Percentiles rank a stretch among this genome's conserved stretches.
Evolutionary conservation across 1,140 invertebrate species (phyloP).

Genomic region (Trichogramma pretiosum): DNA sequence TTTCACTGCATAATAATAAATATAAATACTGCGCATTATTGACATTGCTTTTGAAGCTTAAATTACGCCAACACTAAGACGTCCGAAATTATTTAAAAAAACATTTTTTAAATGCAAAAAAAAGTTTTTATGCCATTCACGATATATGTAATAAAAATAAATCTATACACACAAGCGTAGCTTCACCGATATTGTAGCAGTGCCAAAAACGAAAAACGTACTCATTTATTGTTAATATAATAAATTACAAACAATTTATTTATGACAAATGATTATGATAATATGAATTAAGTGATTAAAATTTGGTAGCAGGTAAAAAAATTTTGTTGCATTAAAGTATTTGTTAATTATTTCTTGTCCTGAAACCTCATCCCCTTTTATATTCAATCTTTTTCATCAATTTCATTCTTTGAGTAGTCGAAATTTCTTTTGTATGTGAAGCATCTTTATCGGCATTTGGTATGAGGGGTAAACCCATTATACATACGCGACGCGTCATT

Average conservation of each 20-base stretch:
- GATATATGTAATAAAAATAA: not conserved
- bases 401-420: no score
- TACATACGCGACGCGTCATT: no score
- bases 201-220: slow-evolving; percentile 9
- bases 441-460: no score
- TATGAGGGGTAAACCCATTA: no score
- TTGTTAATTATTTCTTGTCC: no score
- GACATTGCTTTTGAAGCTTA: not conserved
- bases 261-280: slow-evolving; percentile 13
- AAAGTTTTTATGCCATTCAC: not conserved
- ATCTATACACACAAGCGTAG: not conserved
- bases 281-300: no score
- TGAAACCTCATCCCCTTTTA: no score
- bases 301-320: no score
- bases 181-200: slow-evolving; percentile 7
- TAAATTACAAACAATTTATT: slow-evolving; percentile 14
- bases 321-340: no score
- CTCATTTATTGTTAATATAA: slow-evolving; percentile 8
- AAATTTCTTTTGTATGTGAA: no score
- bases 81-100: not conserved
- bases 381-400: no score
- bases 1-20: slow-evolving; percentile 1
- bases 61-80: not conserved
- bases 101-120: not conserved
- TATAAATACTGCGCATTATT: slow-evolving; percentile 1